A percentile compares a stretch with the other conserved stretches of the same genome.
Conservation (phyloP, 2,888 invertebrate genomes). For the Agrotis puta region DNA sequence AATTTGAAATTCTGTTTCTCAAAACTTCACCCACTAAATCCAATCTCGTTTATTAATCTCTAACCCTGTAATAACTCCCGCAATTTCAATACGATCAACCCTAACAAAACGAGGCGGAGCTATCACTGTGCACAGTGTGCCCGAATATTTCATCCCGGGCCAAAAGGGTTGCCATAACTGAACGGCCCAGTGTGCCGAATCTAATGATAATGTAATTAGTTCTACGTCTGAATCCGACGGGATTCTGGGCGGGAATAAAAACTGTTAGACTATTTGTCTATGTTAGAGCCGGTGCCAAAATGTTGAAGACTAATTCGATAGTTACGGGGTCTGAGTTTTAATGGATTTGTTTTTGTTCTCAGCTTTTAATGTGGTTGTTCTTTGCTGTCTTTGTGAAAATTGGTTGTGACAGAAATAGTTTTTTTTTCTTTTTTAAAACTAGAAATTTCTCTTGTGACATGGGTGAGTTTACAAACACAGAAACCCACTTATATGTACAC, state of each 20-base stretch:
- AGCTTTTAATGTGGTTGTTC: not conserved
- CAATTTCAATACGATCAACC: slow-evolving; percentile 58
- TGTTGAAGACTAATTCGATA: slow-evolving; percentile 65
- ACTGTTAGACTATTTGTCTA: slow-evolving; percentile 53
- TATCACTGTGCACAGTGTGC: slow-evolving; percentile 58
- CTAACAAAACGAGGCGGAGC: slow-evolving; percentile 58
- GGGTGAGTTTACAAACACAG: no score
- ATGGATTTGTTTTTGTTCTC: slow-evolving; percentile 24
- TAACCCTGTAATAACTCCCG: slow-evolving; percentile 51
- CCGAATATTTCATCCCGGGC: slow-evolving; percentile 60
- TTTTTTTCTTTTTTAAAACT: no score
- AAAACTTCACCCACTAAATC: slow-evolving; percentile 49
- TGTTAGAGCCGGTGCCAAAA: slow-evolving; percentile 66
- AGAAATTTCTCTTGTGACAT: no score
- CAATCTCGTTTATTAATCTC: slow-evolving; percentile 60
- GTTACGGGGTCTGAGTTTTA: slow-evolving; percentile 26
- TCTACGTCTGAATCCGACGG: slow-evolving; percentile 62
- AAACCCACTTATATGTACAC: no score
- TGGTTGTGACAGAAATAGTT: not conserved
- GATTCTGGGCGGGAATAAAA: slow-evolving; percentile 60
- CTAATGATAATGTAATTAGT: slow-evolving; percentile 84
- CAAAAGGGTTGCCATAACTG: slow-evolving; percentile 65
- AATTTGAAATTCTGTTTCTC: slow-evolving; percentile 42
- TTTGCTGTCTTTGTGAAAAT: not conserved
- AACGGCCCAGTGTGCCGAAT: slow-evolving; percentile 78